Evolutionary conservation across 2,888 invertebrate genomes (phyloP), one percentile per base, ranked within the genome.

Genomic region (Parelbella ahira): DNA sequence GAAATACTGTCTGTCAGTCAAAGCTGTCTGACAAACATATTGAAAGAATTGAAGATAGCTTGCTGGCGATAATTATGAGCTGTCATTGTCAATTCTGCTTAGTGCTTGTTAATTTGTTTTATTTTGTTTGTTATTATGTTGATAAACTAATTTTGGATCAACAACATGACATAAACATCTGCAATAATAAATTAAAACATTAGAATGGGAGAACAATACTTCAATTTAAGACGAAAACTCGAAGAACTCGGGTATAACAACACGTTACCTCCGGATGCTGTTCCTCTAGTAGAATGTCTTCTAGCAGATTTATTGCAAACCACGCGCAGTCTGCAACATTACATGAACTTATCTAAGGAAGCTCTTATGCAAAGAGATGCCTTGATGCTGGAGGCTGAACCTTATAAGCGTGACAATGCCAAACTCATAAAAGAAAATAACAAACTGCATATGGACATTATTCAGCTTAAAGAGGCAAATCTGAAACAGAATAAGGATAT

Each of bases 221-320:
- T 80, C 50, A 72, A 64, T 55, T 62, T 86, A 30, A 82, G 95
- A 36, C 89, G 91, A 49, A 92, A 95, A 63, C 88, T 97, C 21
- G 93, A 97, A 76, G 91, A 92, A 46, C 88, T 97, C 49, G 97
- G 97, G 1, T 97, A 96, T 67, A 90, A 89, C 27, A 93, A 95
- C 62, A 84, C 91, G 1, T 83, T 97, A 48, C 92, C 92, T 0
- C 73, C 93, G 6, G 94, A 96, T 49, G 92, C 93, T 27, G 88
- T 96, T 23, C 93, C 94, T 20, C 79, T 97, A 49, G 94, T 96
- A 51, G 93, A 94, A 76, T 91, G 91, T 63, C 73, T 97, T 44
- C 82, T 97, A 37, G 91, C 92, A 27, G 97, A 97, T 79, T 89
- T 97, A 44, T 88, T 96, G 47, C 93, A 94, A 68, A 96, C 96